Conservation (phyloP, 1,140 invertebrate species). For the Holotrichia oblita region DNA sequence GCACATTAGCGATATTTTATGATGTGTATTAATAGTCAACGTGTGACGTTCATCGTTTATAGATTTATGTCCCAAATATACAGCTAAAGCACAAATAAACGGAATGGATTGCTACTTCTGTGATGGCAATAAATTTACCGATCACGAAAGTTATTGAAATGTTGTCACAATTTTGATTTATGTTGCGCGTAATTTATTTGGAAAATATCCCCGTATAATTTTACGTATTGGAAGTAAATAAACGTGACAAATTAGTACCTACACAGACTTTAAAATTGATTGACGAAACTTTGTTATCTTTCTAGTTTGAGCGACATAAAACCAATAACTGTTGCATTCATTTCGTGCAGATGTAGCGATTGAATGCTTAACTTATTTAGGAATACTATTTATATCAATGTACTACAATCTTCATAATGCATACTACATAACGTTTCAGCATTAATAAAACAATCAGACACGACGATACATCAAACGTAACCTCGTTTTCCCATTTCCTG, state of each 20-base stretch:
- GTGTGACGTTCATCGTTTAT: neutral
- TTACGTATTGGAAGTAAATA: neutral
- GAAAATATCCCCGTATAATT: neutral
- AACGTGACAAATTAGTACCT: no score
- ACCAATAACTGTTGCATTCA: no score
- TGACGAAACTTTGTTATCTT: no score
- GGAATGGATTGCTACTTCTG: neutral
- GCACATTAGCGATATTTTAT: slow-evolving; percentile 1
- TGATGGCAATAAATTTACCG: slow-evolving; percentile 1
- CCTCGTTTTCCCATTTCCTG: neutral
- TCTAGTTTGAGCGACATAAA: no score
- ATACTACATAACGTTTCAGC: no score
- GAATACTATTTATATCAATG: no score
- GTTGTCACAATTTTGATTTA: neutral
- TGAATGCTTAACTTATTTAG: no score
- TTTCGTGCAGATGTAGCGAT: no score
- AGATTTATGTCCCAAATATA: neutral
- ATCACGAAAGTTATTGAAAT: neutral
- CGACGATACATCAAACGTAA: slow-evolving; percentile 12
- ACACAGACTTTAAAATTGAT: no score
- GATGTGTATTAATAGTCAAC: neutral
- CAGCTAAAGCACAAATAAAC: neutral
- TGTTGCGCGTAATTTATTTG: neutral
- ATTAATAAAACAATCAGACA: neutral
- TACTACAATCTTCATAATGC: no score